These are phyloP conservation scores for Percopsis omiscomaycus DNA, from an alignment of 2,797 vertebrate species.

Conservation along the genomic window DNA sequence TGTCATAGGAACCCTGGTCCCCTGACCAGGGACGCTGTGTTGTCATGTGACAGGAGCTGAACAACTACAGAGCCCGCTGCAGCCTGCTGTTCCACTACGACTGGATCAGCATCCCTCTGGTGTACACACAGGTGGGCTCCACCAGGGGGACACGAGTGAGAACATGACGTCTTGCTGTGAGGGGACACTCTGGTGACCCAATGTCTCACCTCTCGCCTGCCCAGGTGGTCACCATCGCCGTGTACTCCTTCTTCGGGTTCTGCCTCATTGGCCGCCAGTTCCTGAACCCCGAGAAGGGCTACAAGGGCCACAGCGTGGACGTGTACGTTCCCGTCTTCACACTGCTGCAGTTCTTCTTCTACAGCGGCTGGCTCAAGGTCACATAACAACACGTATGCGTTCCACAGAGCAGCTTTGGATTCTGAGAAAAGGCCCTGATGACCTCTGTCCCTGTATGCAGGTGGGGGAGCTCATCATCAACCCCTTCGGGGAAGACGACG, in stretches of 20 bases:
- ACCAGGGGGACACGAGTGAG: too few relatives aligned
- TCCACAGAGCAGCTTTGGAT: background rate
- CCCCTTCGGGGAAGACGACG: slow-evolving; percentile 90
- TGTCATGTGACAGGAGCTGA: slow-evolving; percentile 81
- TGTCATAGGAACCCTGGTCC: too few relatives aligned
- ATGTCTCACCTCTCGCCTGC: background rate
- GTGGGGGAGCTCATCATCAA: slow-evolving; percentile 92
- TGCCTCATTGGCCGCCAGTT: slow-evolving; percentile 87
- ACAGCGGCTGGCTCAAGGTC: slow-evolving; percentile 90
- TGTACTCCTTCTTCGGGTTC: slow-evolving; percentile 88
- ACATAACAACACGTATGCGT: too few relatives aligned
- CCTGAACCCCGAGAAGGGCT: slow-evolving; percentile 75
- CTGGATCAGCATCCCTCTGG: slow-evolving; percentile 92
- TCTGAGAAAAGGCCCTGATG: too few relatives aligned
- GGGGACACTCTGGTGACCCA: too few relatives aligned
- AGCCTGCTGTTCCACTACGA: slow-evolving; percentile 90
- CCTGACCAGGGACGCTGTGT: background rate
- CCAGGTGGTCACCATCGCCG: slow-evolving; percentile 87
- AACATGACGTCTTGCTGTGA: too few relatives aligned
- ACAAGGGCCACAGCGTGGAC: slow-evolving; percentile 76
- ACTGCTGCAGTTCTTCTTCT: slow-evolving; percentile 93
- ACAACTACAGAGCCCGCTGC: slow-evolving; percentile 86
- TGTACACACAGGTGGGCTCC: slow-evolving; percentile 82
- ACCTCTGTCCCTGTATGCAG: slow-evolving; percentile 49
- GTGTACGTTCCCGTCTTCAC: slow-evolving; percentile 87